Percentiles rank a stretch among this genome's conserved stretches.
Evolutionary conservation across 2,797 vertebrate species (phyloP).

Genomic region (Peromyscus attwateri): DNA sequence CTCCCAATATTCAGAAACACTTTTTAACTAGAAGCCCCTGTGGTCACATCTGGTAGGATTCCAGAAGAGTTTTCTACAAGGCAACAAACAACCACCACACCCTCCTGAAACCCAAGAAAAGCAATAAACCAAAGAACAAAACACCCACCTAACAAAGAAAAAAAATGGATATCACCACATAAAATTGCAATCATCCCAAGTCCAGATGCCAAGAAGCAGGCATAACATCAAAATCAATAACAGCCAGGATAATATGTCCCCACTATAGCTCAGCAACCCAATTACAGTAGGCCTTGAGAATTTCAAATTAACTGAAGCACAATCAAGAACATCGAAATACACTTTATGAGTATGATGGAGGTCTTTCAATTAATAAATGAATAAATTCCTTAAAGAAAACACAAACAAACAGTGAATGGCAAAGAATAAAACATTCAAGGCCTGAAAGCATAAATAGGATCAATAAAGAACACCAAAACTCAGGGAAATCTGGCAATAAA

Average conservation of each 20-base stretch:
- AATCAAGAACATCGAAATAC: neutral
- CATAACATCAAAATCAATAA: neutral
- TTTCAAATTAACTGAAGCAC: neutral
- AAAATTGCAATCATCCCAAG: neutral
- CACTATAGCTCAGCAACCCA: neutral
- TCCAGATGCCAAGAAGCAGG: neutral
- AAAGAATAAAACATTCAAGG: neutral
- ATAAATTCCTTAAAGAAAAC: neutral
- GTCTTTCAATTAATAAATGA: neutral
- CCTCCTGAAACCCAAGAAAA: neutral
- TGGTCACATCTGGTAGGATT: neutral
- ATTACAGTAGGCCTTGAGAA: no score
- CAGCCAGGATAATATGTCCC: neutral
- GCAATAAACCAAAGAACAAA: neutral
- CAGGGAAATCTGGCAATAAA: neutral
- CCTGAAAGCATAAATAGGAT: neutral
- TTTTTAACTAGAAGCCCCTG: neutral
- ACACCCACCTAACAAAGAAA: neutral
- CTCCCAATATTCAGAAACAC: neutral
- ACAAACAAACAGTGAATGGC: neutral
- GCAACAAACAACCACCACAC: neutral
- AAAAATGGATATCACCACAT: neutral
- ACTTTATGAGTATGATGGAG: neutral
- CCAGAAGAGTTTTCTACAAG: neutral
- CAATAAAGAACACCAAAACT: neutral